Evolutionary conservation across 2,888 invertebrate genomes (phyloP).

Genomic region (Sphaerophoria taeniata): DNA sequence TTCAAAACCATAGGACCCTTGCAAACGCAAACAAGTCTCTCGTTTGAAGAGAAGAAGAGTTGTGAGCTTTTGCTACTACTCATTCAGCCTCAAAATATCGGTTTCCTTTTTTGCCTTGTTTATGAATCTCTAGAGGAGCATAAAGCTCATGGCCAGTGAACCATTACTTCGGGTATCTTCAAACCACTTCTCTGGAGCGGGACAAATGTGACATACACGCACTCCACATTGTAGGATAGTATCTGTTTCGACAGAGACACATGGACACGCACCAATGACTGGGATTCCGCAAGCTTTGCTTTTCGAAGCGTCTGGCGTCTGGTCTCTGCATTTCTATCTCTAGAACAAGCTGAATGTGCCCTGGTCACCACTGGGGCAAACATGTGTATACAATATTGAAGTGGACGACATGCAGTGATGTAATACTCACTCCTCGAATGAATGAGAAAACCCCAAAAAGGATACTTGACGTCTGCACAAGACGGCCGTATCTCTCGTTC

Average conservation of each 20-base stretch:
- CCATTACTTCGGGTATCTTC: constrained; percentile 9
- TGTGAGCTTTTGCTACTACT: constrained; percentile 14
- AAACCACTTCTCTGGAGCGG: constrained; percentile 29
- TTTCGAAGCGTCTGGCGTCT: constrained; percentile 16
- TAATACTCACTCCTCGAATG: constrained; percentile 38
- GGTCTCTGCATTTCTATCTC: no score
- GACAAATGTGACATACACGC: constrained; percentile 48
- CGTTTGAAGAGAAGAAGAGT: not conserved
- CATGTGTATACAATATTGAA: constrained; percentile 24
- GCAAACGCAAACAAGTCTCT: no score
- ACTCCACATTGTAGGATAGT: constrained; percentile 39
- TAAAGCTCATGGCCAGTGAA: constrained; percentile 43
- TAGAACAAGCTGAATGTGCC: constrained; percentile 2
- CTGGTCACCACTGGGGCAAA: constrained; percentile 8
- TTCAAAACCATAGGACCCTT: no score
- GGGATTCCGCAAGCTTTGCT: not conserved
- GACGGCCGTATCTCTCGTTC: constrained; percentile 25
- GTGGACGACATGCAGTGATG: constrained; percentile 50
- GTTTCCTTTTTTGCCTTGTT: constrained; percentile 53
- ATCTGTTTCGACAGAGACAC: constrained; percentile 4
- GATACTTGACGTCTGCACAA: constrained; percentile 33
- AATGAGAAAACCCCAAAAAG: constrained; percentile 36
- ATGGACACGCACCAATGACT: constrained; percentile 52
- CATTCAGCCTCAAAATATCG: constrained; percentile 13
- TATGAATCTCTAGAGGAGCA: constrained; percentile 66